Conservation (phyloP, 2,888 invertebrate genomes). For the Tenodera sinensis region DNA sequence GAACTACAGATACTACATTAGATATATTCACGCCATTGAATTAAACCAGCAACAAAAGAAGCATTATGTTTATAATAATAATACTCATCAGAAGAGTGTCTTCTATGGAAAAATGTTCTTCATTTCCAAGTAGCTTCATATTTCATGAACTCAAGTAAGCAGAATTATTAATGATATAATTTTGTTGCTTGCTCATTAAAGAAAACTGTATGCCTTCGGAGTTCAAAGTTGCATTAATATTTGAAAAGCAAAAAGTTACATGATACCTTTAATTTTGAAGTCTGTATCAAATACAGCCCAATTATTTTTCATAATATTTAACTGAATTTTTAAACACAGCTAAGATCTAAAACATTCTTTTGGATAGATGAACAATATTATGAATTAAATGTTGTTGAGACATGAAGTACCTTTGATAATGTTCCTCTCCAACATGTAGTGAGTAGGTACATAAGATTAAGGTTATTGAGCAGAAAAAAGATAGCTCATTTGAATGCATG, state of each 20-base stretch:
- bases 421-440: too few species aligned
- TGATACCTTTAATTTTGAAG: too few species aligned
- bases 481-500: too few species aligned
- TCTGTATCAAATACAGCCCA: too few species aligned
- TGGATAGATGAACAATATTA: neutral
- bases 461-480: too few species aligned
- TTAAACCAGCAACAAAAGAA: neutral
- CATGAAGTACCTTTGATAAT: too few species aligned
- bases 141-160: neutral
- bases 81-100: neutral
- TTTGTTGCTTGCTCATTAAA: neutral
- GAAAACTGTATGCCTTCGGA: neutral
- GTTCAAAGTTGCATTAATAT: neutral
- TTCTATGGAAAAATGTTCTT: neutral
- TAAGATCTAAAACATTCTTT: neutral
- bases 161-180: neutral
- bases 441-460: too few species aligned
- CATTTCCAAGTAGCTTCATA: neutral
- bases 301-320: too few species aligned
- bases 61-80: neutral
- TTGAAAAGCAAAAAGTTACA: too few species aligned
- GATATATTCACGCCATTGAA: neutral
- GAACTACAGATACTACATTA: conserved; percentile 1
- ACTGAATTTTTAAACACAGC: neutral
- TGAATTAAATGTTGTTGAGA: neutral